phyloP scores from a whole-genome alignment of 2,113 vertebrate genomes.

The Arizona elegans region DNA sequence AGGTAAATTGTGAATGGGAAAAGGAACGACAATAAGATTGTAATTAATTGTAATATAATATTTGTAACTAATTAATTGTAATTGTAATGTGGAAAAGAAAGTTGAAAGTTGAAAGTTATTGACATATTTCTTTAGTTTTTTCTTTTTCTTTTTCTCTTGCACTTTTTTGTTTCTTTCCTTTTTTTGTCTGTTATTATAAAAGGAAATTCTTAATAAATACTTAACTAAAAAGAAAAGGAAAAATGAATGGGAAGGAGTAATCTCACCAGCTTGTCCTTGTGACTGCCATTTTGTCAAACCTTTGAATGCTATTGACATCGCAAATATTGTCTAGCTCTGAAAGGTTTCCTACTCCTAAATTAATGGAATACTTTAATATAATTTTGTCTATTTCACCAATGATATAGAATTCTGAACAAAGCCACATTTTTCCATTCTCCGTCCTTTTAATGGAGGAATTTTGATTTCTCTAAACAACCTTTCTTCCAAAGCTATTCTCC shows the following conservation, averaged over 20 bases:
- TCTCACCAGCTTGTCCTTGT: neutral
- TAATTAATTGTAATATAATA: neutral
- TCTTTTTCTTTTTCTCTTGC: neutral
- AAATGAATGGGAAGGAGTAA: neutral
- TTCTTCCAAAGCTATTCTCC: conserved; percentile 47
- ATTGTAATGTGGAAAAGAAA: neutral
- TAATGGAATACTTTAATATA: neutral
- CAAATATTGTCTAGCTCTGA: neutral
- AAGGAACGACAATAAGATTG: neutral
- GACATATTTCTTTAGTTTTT: neutral
- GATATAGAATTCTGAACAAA: neutral
- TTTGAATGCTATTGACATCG: neutral
- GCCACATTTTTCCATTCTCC: neutral
- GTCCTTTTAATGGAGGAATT: conserved; percentile 20
- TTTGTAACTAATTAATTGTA: neutral
- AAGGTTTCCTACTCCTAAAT: neutral
- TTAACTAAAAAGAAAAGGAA: neutral
- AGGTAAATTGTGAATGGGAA: neutral
- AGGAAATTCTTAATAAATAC: neutral
- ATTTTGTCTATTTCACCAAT: neutral
- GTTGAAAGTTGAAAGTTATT: neutral
- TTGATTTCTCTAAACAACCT: conserved; percentile 62
- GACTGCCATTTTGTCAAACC: neutral
- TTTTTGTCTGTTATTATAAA: neutral
- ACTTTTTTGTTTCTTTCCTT: neutral